A percentile compares a stretch with the other conserved stretches of the same genome.
These are phyloP conservation scores for Neotoxoptera formosana DNA, from an alignment of 1,140 invertebrate genomes.

Conservation along the genomic window DNA sequence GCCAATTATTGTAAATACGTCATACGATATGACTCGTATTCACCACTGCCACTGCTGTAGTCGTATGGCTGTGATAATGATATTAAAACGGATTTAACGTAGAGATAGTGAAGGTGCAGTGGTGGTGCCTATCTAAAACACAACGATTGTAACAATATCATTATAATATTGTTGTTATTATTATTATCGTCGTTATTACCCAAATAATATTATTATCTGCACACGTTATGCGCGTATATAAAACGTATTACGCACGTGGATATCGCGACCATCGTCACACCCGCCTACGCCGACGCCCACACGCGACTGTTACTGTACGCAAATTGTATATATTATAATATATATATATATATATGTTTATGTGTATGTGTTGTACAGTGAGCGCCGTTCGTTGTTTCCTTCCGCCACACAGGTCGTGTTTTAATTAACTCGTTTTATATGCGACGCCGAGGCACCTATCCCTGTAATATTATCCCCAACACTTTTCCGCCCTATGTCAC, in stretches of 20 bases:
- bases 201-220: neutral
- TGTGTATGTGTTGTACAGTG: neutral
- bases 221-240: neutral
- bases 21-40: neutral
- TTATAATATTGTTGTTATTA: neutral
- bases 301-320: neutral
- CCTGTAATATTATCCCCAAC: slow-evolving; percentile 1
- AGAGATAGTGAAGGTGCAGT: neutral
- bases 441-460: neutral
- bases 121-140: too few species aligned
- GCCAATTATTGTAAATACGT: neutral
- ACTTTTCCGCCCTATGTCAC: neutral
- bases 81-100: neutral
- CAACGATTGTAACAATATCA: neutral
- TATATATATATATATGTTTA: neutral
- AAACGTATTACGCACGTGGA: neutral
- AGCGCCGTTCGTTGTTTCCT: neutral
- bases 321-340: neutral
- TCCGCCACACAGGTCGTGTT: slow-evolving; percentile 7
- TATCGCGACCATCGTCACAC: neutral
- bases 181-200: neutral
- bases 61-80: neutral
- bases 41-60: neutral
- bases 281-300: neutral
- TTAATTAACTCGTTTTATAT: slow-evolving; percentile 47